These are phyloP conservation scores for Choloepus hoffmanni DNA, from an alignment of 2,113 vertebrate species.

Conservation along the genomic window DNA sequence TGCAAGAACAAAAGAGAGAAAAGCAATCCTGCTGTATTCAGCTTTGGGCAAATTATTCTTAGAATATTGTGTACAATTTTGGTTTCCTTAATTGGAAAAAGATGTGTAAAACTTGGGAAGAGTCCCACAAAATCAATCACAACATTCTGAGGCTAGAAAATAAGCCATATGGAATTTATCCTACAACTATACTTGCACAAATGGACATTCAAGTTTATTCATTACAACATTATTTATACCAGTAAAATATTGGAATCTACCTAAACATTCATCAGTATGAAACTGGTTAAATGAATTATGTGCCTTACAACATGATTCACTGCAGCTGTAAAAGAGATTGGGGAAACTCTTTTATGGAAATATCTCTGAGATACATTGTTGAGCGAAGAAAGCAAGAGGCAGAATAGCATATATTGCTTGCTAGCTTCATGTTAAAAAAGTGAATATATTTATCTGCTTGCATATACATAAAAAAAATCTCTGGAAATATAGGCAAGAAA, in stretches of 20 bases:
- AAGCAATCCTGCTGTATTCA: slow-evolving; percentile 32
- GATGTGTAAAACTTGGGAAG: slow-evolving; percentile 50
- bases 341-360: slow-evolving; percentile 35
- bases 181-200: not conserved
- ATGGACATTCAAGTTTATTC: slow-evolving; percentile 14
- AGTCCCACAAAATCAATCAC: slow-evolving; percentile 46
- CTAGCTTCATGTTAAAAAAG: not conserved
- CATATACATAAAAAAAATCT: not conserved
- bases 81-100: slow-evolving; percentile 65
- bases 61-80: slow-evolving; percentile 57
- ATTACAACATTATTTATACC: not conserved
- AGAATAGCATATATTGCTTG: not conserved
- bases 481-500: not conserved
- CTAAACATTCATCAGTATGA: slow-evolving; percentile 29
- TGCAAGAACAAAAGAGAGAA: slow-evolving; percentile 53
- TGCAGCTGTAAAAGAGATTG: not conserved
- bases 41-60: slow-evolving; percentile 2
- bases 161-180: slow-evolving; percentile 63
- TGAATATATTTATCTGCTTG: not conserved
- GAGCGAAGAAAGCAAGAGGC: slow-evolving; percentile 10
- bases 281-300: not conserved
- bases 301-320: not conserved
- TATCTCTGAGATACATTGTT: not conserved
- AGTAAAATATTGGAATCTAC: slow-evolving; percentile 29
- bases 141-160: slow-evolving; percentile 66